Percentiles rank a stretch among this genome's conserved stretches.
phyloP scores from a whole-genome alignment of 2,888 invertebrate genomes.

The Atethmia centrago region DNA sequence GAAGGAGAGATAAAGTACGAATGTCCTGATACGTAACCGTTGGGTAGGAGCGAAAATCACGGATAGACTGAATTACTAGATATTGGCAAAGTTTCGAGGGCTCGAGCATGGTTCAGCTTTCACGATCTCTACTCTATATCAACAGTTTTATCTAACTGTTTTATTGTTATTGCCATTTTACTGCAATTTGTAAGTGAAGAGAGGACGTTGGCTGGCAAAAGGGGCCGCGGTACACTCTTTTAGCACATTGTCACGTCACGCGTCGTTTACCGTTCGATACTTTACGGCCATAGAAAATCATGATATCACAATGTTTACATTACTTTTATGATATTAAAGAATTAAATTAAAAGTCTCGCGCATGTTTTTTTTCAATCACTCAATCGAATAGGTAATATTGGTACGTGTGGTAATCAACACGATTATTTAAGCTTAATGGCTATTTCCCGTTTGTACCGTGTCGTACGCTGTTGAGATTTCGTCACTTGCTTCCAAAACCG shows the following conservation, averaged over 20 bases:
- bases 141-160: conserved; percentile 67
- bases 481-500: too few relatives aligned
- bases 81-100: conserved; percentile 80
- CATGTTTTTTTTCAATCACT: background rate
- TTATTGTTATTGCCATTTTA: conserved; percentile 58
- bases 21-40: conserved; percentile 55
- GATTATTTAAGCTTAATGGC: conserved; percentile 8
- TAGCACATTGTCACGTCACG: conserved; percentile 54
- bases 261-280: conserved; percentile 19
- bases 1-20: conserved; percentile 55
- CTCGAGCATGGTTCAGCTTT: conserved; percentile 67
- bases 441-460: background rate
- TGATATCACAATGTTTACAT: conserved; percentile 14
- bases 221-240: conserved; percentile 17
- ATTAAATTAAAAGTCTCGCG: conserved; percentile 4
- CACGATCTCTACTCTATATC: conserved; percentile 68
- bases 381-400: conserved; percentile 6
- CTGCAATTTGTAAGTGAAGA: conserved; percentile 56
- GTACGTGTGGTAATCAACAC: conserved; percentile 6
- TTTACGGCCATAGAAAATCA: conserved; percentile 14
- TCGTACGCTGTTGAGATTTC: background rate
- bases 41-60: conserved; percentile 64
- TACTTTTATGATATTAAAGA: background rate
- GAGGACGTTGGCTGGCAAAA: conserved; percentile 28
- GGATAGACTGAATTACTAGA: conserved; percentile 65